phyloP scores from a whole-genome alignment of 2,113 vertebrate species.

The Hylia prasina region DNA sequence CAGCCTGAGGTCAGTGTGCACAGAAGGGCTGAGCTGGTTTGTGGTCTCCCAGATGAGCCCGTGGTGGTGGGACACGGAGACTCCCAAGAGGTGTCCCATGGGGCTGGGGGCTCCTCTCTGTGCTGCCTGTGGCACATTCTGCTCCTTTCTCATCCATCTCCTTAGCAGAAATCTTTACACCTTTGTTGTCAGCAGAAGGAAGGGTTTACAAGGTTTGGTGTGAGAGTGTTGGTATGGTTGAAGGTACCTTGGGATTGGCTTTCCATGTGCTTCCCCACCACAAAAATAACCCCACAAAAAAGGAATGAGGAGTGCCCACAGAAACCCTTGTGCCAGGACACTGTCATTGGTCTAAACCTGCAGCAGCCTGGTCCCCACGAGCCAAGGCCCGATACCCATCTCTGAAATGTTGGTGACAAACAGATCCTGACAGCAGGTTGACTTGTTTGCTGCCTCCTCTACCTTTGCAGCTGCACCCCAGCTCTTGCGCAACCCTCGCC shows the following conservation, averaged over 20 bases:
- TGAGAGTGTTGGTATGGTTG: accelerated
- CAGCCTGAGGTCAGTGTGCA: not conserved
- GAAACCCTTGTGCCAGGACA: not conserved
- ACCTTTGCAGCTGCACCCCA: slow-evolving; percentile 40
- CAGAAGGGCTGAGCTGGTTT: not conserved
- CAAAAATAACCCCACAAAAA: not conserved
- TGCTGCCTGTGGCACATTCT: not conserved
- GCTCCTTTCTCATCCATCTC: not conserved
- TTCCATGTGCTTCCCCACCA: not conserved
- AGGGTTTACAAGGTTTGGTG: not conserved
- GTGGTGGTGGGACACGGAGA: accelerated
- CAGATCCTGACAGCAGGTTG: not conserved
- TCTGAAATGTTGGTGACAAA: not conserved
- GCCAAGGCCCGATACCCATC: not conserved
- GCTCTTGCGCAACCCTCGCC: slow-evolving; percentile 2
- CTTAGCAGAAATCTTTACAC: not conserved
- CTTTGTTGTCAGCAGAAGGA: not conserved
- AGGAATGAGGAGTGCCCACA: not conserved
- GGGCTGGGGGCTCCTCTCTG: not conserved
- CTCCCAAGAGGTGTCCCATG: accelerated
- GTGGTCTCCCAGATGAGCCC: not conserved
- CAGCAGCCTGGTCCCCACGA: not conserved
- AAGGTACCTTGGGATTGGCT: not conserved
- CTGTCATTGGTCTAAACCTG: not conserved
- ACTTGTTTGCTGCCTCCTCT: not conserved